A percentile compares a stretch with the other conserved stretches of the same genome.
These are phyloP conservation scores for Holacanthella duospinosa DNA, from an alignment of 2,888 invertebrate genomes.

Conservation along the genomic window DNA sequence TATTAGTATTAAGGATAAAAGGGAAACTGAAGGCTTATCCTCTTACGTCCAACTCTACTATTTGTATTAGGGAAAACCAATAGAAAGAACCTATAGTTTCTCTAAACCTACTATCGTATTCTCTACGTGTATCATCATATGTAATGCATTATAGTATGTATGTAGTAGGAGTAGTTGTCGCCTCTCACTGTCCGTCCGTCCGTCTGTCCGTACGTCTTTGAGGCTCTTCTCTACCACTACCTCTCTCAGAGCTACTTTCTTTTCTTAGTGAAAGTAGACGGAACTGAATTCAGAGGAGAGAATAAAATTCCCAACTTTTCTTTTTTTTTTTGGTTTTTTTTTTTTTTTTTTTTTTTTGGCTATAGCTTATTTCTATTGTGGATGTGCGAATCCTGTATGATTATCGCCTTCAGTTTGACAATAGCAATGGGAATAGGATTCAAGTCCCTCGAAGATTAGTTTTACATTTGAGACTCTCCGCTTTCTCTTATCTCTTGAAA, in stretches of 20 bases:
- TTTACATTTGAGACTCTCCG: conserved; percentile 30
- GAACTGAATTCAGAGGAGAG: background rate
- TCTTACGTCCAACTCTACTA: conserved; percentile 1
- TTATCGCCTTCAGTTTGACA: conserved; percentile 34
- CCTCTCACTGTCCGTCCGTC: no score
- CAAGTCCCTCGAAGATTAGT: conserved; percentile 38
- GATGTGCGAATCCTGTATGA: conserved; percentile 17
- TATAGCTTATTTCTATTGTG: background rate
- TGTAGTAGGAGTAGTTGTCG: no score
- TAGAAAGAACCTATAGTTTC: background rate
- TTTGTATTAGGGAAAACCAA: conserved; percentile 4
- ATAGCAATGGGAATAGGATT: conserved; percentile 34
- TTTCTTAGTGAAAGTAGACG: background rate
- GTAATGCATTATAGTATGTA: conserved; percentile 2
- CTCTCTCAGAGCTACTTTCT: background rate
- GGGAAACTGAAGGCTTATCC: conserved; percentile 9
- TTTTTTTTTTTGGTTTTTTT: no score
- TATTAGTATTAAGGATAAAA: conserved; percentile 15
- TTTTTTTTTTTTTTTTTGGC: no score
- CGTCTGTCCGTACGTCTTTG: background rate
- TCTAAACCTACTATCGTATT: background rate
- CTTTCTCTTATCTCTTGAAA: conserved; percentile 20
- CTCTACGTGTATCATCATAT: conserved; percentile 1
- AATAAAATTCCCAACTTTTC: background rate
- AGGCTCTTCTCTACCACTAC: no score